Base-by-base conservation (phyloP, 1,140 invertebrate species). In the Ephestia elutella region DNA sequence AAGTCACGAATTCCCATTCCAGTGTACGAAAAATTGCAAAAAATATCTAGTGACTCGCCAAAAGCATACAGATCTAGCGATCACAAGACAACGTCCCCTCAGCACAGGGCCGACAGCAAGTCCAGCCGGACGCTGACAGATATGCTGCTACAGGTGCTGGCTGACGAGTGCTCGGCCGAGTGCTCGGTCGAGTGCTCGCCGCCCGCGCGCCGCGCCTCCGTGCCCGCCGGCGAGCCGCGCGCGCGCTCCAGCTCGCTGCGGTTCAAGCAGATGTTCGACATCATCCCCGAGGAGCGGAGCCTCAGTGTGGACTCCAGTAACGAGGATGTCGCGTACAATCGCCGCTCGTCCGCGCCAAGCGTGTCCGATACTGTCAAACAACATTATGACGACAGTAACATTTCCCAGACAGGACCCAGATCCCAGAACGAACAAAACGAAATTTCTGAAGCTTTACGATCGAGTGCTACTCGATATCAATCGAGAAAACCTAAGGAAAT, bases 221-320 rank as follows among this genome's bases (percentile, higher is more conserved):
- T 84, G 25, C 81, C 84, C 20, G 64, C 63, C 32, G 73, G 64
- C 49, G 75, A 78, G 21, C 56, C 68, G 25, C 71, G 79, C 21
- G 62, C 77, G 17, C 70, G 79, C 17, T 82, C 85, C 3, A 80
- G 84, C 57, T 87, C 80, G 15, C 65, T 87, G 54, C 73, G 81
- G 25, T 90, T 89, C 61, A 73, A 73, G 50, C 80, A 80, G 28
- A 76, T 82, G 17, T 90, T 90, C 62, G 90, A 90, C 53, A 86
- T 85, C 8, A 90, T 90, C 55, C 89, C 89, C 0, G 90, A 90
- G 71, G 90, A 90, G 62, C 80, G 77, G 61, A 87, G 84, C 54
- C 59, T 86, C 30, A 89, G 87, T 44, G 54, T 89, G 7, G 88
- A 90, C 49, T 89, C 89, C 5, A 82, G 80, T n/a, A 80, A 64